Evolutionary conservation across 2,888 invertebrate genomes (phyloP).

Genomic region (Tribolium freemani): DNA sequence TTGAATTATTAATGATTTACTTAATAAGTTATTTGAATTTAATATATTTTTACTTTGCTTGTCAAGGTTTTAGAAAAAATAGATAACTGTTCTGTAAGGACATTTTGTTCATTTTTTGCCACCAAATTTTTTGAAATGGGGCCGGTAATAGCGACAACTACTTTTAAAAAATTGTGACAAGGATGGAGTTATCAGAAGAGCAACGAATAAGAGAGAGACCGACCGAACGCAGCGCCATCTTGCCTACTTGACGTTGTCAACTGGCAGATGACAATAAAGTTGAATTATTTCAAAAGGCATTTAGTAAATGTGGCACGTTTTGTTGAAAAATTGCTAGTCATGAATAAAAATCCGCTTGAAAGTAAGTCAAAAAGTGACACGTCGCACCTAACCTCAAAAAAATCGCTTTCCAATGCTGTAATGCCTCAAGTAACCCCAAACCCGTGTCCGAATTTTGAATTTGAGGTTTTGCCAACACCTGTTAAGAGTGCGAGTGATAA

Average conservation of each 20-base stretch:
- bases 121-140: no score
- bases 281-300: constrained; percentile 3
- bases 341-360: constrained; percentile 10
- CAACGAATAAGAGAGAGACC: no score
- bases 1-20: constrained; percentile 1
- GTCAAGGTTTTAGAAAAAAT: not conserved
- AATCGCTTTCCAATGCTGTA: not conserved
- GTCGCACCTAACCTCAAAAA: constrained; percentile 1
- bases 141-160: no score
- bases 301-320: not conserved
- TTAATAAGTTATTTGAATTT: not conserved
- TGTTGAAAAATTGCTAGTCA: not conserved
- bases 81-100: not conserved
- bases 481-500: constrained; percentile 83
- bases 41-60: not conserved
- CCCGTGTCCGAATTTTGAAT: constrained; percentile 31
- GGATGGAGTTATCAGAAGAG: not conserved
- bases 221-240: no score
- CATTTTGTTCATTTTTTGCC: not conserved
- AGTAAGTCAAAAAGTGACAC: constrained; percentile 5
- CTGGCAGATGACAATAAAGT: not conserved
- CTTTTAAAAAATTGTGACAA: not conserved
- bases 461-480: constrained; percentile 69
- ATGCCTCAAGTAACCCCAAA: not conserved
- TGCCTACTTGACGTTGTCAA: no score